Evolutionary conservation across 2,113 vertebrate species (phyloP).

Genomic region (Phrynocephalus versicolor): DNA sequence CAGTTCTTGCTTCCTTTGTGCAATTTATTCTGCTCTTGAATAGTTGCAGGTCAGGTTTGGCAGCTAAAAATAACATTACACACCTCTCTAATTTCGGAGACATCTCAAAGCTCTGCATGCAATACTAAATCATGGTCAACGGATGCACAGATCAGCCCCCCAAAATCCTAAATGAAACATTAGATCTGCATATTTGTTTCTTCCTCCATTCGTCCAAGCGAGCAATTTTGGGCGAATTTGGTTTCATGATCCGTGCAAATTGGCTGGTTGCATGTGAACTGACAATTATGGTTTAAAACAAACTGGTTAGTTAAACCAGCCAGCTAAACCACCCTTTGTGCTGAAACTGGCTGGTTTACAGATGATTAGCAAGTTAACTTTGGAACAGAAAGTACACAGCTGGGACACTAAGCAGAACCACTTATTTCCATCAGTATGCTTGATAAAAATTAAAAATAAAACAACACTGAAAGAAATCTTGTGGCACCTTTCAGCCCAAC

Average conservation of each 20-base stretch:
- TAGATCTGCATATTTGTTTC: background rate
- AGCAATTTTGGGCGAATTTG: background rate
- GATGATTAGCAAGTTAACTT: background rate
- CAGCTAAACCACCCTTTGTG: too few relatives aligned
- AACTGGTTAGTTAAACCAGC: background rate
- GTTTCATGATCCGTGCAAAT: background rate
- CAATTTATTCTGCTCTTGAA: background rate
- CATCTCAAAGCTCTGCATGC: background rate
- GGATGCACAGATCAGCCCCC: background rate
- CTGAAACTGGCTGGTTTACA: background rate
- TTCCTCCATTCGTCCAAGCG: background rate
- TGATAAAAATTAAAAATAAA: too few relatives aligned
- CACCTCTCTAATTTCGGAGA: background rate
- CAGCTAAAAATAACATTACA: background rate
- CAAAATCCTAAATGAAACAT: background rate
- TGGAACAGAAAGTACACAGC: fast-evolving
- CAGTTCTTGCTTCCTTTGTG: background rate
- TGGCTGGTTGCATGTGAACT: background rate
- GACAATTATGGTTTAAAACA: background rate
- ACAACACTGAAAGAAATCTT: too few relatives aligned
- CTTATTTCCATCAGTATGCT: background rate
- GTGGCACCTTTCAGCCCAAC: too few relatives aligned
- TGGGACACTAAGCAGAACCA: background rate
- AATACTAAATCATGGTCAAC: background rate
- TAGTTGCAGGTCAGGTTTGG: background rate